Conservation (phyloP, 2,113 vertebrate species). For the Morone chrysops region DNA sequence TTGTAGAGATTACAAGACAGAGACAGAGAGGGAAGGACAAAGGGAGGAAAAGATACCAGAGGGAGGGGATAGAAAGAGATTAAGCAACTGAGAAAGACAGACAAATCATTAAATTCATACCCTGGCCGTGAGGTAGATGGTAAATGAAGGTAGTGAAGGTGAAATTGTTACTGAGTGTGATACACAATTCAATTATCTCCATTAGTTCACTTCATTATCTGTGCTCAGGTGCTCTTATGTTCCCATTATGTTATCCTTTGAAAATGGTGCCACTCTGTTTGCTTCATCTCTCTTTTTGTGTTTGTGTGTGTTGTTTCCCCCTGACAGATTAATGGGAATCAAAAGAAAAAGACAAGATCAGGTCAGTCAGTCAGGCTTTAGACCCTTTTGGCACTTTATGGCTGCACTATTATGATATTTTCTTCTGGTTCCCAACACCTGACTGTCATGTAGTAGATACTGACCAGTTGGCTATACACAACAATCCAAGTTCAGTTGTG, state of each 20-base stretch:
- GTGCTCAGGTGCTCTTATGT: slow-evolving; percentile 46
- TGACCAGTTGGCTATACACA: neutral
- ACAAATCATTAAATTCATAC: slow-evolving; percentile 63
- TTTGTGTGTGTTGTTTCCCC: slow-evolving; percentile 6
- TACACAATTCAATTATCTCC: slow-evolving; percentile 67
- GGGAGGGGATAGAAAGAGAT: slow-evolving; percentile 34
- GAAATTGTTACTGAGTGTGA: slow-evolving; percentile 61
- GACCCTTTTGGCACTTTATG: neutral
- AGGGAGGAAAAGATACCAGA: slow-evolving; percentile 10
- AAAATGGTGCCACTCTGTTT: slow-evolving; percentile 11
- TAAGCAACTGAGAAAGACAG: slow-evolving; percentile 49
- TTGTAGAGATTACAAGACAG: slow-evolving; percentile 22
- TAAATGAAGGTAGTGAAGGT: slow-evolving; percentile 60
- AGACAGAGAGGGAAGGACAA: slow-evolving; percentile 35
- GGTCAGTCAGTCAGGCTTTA: slow-evolving; percentile 7
- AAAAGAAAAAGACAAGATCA: slow-evolving; percentile 15
- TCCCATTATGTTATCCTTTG: slow-evolving; percentile 22
- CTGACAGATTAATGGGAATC: slow-evolving; percentile 10
- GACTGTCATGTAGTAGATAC: neutral
- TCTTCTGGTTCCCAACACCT: neutral
- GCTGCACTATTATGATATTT: neutral
- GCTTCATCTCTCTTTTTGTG: slow-evolving; percentile 6
- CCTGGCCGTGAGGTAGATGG: slow-evolving; percentile 29
- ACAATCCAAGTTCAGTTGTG: neutral
- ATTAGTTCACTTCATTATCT: slow-evolving; percentile 67